Conservation (phyloP, 2,797 vertebrate genomes). For the Enteromius afrohamiltoni region DNA sequence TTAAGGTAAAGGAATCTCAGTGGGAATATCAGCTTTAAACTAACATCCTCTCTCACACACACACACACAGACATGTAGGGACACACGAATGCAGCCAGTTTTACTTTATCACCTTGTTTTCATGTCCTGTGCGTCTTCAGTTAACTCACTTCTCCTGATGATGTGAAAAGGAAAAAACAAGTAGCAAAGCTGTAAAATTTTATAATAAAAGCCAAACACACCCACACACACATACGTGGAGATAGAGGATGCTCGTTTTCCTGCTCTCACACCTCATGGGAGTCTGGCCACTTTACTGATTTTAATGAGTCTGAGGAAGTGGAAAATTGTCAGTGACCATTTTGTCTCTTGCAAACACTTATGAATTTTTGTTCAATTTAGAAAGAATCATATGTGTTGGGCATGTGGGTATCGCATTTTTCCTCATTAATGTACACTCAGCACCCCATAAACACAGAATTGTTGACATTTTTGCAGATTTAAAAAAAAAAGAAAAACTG, state of each 20-base stretch:
- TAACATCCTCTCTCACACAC: conserved; percentile 57
- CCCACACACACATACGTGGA: neutral
- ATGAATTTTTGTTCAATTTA: neutral
- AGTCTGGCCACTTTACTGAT: conserved; percentile 40
- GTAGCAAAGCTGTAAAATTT: conserved; percentile 27
- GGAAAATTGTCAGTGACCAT: conserved; percentile 27
- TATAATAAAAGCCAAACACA: conserved; percentile 42
- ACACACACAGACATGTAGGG: conserved; percentile 24
- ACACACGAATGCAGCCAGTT: conserved; percentile 28
- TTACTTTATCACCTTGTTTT: conserved; percentile 49
- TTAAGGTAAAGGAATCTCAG: conserved; percentile 53
- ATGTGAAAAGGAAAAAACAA: conserved; percentile 53
- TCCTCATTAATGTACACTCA: no score
- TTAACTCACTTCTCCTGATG: conserved; percentile 45
- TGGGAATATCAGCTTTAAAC: conserved; percentile 63
- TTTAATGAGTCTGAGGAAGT: conserved; percentile 54
- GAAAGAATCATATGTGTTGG: neutral
- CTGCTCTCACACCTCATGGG: conserved; percentile 31
- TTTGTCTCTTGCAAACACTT: neutral
- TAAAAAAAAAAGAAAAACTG: no score
- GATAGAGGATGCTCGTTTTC: conserved; percentile 46
- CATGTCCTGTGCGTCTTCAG: conserved; percentile 29
- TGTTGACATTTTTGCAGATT: no score
- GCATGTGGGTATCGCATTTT: no score
- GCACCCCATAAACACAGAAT: no score